phyloP scores from a whole-genome alignment of 2,113 vertebrate species.

The Indri indri region DNA sequence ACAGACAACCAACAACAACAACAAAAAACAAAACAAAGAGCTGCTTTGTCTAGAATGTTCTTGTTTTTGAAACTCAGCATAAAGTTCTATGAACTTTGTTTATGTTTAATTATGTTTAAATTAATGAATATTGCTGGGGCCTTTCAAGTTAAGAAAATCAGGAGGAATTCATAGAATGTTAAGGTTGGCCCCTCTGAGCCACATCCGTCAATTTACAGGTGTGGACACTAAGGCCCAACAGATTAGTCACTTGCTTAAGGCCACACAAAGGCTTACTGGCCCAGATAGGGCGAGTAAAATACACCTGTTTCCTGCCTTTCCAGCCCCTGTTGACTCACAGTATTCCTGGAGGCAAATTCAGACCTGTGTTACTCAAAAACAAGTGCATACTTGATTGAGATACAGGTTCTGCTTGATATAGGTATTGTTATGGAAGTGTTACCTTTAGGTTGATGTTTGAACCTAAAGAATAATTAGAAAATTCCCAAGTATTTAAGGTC shows the following conservation, averaged over 20 bases:
- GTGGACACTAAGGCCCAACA: background rate
- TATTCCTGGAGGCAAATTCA: background rate
- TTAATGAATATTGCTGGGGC: background rate
- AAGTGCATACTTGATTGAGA: background rate
- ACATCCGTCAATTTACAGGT: background rate
- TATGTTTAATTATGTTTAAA: background rate
- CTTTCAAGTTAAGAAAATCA: slow-evolving; percentile 1
- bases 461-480: background rate
- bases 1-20: background rate
- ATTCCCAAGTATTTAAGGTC: background rate
- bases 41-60: background rate
- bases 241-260: background rate
- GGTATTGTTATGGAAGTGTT: background rate
- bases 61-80: background rate
- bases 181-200: background rate
- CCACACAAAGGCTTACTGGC: background rate
- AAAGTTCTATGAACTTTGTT: background rate
- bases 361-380: background rate
- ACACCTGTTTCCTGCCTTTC: background rate
- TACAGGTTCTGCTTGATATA: background rate
- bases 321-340: background rate
- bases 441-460: background rate
- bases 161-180: background rate
- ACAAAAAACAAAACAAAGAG: background rate
- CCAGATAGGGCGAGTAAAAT: background rate